Evolutionary conservation across 1,140 invertebrate species (phyloP).

Genomic region (Caerostris extrusa): DNA sequence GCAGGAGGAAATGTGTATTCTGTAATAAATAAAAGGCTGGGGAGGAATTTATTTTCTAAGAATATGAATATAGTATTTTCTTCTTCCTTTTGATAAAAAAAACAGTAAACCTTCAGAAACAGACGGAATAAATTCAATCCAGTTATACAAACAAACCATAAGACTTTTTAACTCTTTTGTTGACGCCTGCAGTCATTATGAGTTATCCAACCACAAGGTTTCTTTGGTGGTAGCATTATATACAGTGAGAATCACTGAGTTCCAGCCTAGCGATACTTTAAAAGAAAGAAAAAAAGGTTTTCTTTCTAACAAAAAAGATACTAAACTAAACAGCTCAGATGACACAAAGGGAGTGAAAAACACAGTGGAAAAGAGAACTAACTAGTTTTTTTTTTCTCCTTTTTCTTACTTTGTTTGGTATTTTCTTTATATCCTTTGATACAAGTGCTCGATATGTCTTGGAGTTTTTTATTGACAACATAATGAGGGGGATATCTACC

Average conservation of each 20-base stretch:
- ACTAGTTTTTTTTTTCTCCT: too few species aligned
- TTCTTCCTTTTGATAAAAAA: too few species aligned
- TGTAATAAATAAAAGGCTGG: not conserved
- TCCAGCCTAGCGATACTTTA: not conserved
- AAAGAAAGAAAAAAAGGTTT: slow-evolving; percentile 19
- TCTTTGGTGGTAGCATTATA: not conserved
- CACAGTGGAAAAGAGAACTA: too few species aligned
- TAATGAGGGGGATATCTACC: too few species aligned
- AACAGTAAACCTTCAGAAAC: not conserved
- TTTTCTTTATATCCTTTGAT: too few species aligned
- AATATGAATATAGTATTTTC: not conserved
- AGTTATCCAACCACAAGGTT: slow-evolving; percentile 56
- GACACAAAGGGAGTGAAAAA: not conserved
- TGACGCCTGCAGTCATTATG: slow-evolving; percentile 1
- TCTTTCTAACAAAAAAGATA: not conserved
- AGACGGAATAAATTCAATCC: slow-evolving; percentile 77
- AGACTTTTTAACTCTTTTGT: not conserved
- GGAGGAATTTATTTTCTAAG: not conserved
- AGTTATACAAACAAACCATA: slow-evolving; percentile 11
- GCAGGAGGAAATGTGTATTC: too few species aligned
- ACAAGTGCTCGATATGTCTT: too few species aligned
- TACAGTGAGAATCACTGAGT: not conserved
- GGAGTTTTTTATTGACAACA: too few species aligned
- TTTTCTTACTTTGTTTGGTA: too few species aligned
- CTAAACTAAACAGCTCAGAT: slow-evolving; percentile 48